phyloP scores from a whole-genome alignment of 2,888 invertebrate genomes.

The Nomada flava region DNA sequence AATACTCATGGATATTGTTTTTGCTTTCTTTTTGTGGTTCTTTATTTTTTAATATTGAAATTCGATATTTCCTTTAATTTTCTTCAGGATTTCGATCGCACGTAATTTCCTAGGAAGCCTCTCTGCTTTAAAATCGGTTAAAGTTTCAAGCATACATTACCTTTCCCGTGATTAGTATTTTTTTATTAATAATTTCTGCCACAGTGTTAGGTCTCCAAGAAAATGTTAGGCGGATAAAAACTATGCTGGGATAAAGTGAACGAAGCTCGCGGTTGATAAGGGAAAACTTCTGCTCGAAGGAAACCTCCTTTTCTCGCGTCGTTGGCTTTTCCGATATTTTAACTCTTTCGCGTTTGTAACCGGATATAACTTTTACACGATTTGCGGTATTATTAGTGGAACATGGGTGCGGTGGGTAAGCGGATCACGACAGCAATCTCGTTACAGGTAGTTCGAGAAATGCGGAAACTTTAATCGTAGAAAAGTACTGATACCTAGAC shows the following conservation, averaged over 20 bases:
- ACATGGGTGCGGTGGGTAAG: conserved; percentile 6
- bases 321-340: conserved; percentile 49
- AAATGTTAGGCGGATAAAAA: conserved; percentile 35
- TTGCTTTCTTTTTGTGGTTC: not conserved
- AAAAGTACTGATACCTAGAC: not conserved
- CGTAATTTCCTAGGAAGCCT: not conserved
- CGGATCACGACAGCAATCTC: conserved; percentile 2
- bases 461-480: conserved; percentile 1
- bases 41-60: not conserved
- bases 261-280: conserved; percentile 36
- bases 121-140: not conserved
- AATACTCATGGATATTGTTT: not conserved
- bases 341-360: conserved; percentile 48
- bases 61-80: not conserved
- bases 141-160: not conserved
- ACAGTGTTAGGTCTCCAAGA: conserved; percentile 12
- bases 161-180: conserved; percentile 22
- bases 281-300: conserved; percentile 44
- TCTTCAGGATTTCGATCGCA: too few relatives aligned
- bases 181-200: conserved; percentile 39
- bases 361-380: conserved; percentile 44
- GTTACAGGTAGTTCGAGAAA: conserved; percentile 4
- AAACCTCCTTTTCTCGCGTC: conserved; percentile 51
- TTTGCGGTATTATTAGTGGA: conserved; percentile 41
- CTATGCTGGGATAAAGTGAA: conserved; percentile 23